phyloP scores from a whole-genome alignment of 2,888 invertebrate species.

The Orgyia antiqua region DNA sequence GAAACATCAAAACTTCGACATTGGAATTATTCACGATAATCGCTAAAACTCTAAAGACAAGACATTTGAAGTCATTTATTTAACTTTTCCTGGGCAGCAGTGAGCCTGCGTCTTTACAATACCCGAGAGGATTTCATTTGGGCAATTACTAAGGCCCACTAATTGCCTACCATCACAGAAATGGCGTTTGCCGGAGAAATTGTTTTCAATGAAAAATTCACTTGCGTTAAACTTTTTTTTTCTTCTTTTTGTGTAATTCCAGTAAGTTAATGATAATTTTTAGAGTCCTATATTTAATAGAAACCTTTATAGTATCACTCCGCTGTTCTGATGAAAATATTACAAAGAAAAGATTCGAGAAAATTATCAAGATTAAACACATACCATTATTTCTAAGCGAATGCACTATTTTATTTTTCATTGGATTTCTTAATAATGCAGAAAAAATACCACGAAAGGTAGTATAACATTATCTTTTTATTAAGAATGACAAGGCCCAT shows the following conservation, averaged over 20 bases:
- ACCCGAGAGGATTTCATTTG: slow-evolving; percentile 42
- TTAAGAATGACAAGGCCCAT: no score
- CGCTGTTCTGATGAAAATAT: no score
- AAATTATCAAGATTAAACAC: no score
- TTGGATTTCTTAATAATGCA: no score
- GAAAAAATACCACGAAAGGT: no score
- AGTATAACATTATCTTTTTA: no score
- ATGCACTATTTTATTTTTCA: no score
- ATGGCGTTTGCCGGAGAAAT: slow-evolving; percentile 43
- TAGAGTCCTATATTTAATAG: no score
- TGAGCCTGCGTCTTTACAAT: slow-evolving; percentile 30
- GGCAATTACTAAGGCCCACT: slow-evolving; percentile 46
- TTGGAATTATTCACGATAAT: slow-evolving; percentile 28
- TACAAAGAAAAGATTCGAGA: no score
- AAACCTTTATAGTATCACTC: no score
- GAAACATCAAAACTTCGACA: slow-evolving; percentile 24
- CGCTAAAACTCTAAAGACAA: slow-evolving; percentile 29
- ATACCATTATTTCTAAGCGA: no score
- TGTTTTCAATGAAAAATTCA: slow-evolving; percentile 59
- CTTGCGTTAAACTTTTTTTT: slow-evolving; percentile 19
- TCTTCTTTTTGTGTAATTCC: slow-evolving; percentile 23
- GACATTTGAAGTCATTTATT: slow-evolving; percentile 38
- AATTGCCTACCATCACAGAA: slow-evolving; percentile 51
- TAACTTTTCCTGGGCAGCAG: slow-evolving; percentile 33
- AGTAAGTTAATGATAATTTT: slow-evolving; percentile 29